These are phyloP conservation scores for Leptarthrus brevirostris DNA, from an alignment of 2,888 invertebrate genomes.

Conservation along the genomic window DNA sequence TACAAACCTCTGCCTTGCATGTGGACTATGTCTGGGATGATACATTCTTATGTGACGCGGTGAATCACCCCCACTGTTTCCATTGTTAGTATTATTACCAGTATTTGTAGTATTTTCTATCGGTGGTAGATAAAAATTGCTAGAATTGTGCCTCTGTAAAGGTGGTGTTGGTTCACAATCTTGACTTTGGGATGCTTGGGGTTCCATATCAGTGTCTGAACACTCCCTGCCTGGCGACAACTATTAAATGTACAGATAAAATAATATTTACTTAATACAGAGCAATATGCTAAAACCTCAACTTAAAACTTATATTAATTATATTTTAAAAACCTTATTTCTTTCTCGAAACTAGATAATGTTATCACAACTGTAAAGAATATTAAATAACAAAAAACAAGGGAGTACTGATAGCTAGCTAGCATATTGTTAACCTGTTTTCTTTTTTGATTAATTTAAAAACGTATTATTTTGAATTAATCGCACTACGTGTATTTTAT, in stretches of 20 bases:
- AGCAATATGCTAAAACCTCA: too few relatives aligned
- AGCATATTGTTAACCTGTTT: too few relatives aligned
- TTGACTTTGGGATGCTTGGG: conserved; percentile 89
- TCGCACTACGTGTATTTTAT: too few relatives aligned
- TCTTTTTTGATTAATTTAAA: too few relatives aligned
- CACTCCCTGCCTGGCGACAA: conserved; percentile 86
- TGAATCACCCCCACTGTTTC: conserved; percentile 67
- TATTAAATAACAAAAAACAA: too few relatives aligned
- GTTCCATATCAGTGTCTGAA: conserved; percentile 86
- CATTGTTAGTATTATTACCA: conserved; percentile 56
- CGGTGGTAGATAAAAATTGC: conserved; percentile 87
- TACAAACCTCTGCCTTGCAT: conserved; percentile 76
- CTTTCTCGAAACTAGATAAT: too few relatives aligned
- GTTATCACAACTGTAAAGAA: too few relatives aligned
- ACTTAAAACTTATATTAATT: too few relatives aligned
- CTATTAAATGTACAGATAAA: conserved; percentile 65
- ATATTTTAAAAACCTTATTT: too few relatives aligned
- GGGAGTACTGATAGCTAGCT: too few relatives aligned
- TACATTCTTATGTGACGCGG: conserved; percentile 68
- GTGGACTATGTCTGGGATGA: conserved; percentile 79
- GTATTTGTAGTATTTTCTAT: conserved; percentile 63
- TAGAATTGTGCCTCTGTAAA: conserved; percentile 85
- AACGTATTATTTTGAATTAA: too few relatives aligned
- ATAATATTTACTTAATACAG: too few relatives aligned
- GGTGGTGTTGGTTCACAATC: conserved; percentile 95